Evolutionary conservation across 2,888 invertebrate genomes (phyloP).

Genomic region (Hoplodrina blanda): DNA sequence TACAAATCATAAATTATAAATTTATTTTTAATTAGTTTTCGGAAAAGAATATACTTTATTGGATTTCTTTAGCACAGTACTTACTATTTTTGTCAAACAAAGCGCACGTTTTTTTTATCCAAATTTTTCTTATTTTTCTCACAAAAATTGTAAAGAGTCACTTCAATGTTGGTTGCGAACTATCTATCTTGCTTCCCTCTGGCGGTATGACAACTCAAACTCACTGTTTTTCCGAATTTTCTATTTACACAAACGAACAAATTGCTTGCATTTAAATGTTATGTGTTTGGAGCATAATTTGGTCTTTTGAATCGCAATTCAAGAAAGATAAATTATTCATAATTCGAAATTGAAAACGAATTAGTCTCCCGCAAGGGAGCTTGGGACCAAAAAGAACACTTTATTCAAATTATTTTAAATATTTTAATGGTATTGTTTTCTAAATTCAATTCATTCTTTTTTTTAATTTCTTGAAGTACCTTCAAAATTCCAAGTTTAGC

Average conservation of each 20-base stretch:
- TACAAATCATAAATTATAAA: neutral
- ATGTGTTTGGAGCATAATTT: conserved; percentile 76
- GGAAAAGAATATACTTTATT: neutral
- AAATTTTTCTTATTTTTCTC: conserved; percentile 35
- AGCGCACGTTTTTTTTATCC: conserved; percentile 43
- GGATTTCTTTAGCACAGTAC: conserved; percentile 9
- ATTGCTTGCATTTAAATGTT: conserved; percentile 84
- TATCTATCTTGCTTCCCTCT: conserved; percentile 82
- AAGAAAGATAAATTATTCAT: neutral
- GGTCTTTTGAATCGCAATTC: conserved; percentile 49
- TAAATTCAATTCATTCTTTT: neutral
- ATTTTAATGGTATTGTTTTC: neutral
- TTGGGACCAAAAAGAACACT: neutral
- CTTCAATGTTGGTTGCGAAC: conserved; percentile 77
- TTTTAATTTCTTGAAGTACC: neutral
- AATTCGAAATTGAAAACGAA: neutral
- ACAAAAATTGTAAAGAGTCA: conserved; percentile 74
- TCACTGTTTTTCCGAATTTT: conserved; percentile 77
- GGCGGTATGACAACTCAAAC: conserved; percentile 67
- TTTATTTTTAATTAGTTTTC: neutral
- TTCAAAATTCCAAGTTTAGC: conserved; percentile 66
- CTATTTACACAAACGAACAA: conserved; percentile 73
- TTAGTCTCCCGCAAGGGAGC: neutral
- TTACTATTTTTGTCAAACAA: conserved; percentile 49
- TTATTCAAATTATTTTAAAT: neutral